phyloP scores from a whole-genome alignment of 2,888 invertebrate species.

The Harpalus rufipes region DNA sequence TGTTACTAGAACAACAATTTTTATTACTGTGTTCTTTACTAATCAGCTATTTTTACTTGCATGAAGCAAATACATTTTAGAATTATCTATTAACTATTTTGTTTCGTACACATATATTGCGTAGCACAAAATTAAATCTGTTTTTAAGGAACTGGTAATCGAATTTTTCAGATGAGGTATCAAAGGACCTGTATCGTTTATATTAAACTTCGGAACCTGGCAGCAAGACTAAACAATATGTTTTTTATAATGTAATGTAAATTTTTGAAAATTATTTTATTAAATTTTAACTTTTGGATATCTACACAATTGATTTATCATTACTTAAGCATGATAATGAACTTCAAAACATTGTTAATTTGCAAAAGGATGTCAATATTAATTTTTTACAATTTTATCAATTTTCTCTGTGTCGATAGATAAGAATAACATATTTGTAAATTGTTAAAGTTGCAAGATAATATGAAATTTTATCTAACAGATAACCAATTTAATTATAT shows the following conservation, averaged over 20 bases:
- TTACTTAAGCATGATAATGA: background rate
- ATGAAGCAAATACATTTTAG: background rate
- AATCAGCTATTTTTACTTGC: background rate
- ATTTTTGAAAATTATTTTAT: background rate
- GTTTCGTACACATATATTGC: background rate
- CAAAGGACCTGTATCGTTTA: constrained; percentile 29
- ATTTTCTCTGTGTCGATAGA: background rate
- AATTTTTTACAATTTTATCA: background rate
- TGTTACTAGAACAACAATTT: background rate
- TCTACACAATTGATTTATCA: background rate
- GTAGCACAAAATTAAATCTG: background rate
- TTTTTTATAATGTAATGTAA: background rate
- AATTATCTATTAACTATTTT: background rate
- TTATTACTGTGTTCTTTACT: background rate
- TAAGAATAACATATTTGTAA: background rate
- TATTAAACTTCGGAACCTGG: background rate
- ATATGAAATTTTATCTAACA: background rate
- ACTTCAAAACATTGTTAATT: background rate
- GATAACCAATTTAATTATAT: background rate
- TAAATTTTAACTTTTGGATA: background rate
- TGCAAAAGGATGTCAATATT: background rate
- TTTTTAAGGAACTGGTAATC: background rate
- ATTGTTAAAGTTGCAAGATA: background rate
- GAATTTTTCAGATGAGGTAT: constrained; percentile 18
- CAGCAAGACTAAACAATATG: background rate